phyloP scores from a whole-genome alignment of 2,888 invertebrate genomes.

The Barypeithes pellucidus region DNA sequence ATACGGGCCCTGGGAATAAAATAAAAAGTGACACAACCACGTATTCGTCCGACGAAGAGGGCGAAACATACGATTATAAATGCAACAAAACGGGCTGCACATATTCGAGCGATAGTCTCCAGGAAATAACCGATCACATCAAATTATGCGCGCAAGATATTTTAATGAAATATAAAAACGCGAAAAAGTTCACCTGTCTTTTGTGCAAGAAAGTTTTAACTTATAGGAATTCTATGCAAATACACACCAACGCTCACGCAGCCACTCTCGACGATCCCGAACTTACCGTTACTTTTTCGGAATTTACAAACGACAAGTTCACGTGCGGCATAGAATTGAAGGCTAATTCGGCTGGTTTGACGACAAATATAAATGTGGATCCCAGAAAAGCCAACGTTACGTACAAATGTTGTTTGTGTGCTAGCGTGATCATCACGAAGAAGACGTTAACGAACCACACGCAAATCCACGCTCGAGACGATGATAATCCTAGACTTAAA shows the following conservation, averaged over 20 bases:
- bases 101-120: neutral
- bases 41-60: neutral
- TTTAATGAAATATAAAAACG: neutral
- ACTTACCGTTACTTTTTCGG: constrained; percentile 20
- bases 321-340: constrained; percentile 4
- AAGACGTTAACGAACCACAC: constrained; percentile 20
- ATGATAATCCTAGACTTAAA: constrained; percentile 3
- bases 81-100: neutral
- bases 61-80: neutral
- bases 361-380: neutral
- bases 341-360: neutral
- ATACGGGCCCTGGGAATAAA: neutral
- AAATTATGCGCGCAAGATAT: neutral
- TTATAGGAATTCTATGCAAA: neutral
- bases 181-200: constrained; percentile 8
- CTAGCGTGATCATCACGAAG: neutral
- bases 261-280: constrained; percentile 4
- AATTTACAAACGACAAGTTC: constrained; percentile 3
- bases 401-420: constrained; percentile 33
- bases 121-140: neutral
- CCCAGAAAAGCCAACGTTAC: neutral
- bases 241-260: constrained; percentile 22
- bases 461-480: constrained; percentile 26
- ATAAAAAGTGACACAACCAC: neutral
- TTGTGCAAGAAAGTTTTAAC: constrained; percentile 10